These are phyloP conservation scores for Heteropelma amictum DNA, from an alignment of 2,888 invertebrate species.

Conservation along the genomic window DNA sequence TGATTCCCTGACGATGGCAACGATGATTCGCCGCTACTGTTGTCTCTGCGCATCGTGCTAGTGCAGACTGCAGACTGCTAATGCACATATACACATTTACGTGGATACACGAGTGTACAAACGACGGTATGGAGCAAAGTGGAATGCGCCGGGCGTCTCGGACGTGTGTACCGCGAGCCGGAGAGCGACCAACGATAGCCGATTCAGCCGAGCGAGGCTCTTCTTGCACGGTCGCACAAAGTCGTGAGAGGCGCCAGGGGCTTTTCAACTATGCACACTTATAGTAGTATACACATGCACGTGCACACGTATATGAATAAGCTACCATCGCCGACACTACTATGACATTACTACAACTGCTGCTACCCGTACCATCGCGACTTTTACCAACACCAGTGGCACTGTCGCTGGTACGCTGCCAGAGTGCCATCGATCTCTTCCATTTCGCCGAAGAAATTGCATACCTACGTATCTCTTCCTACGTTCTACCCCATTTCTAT, in stretches of 20 bases:
- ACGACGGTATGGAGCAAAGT: conserved; percentile 10
- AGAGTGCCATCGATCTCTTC: conserved; percentile 66
- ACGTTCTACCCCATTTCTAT: conserved; percentile 28
- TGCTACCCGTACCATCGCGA: background rate
- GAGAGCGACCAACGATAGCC: conserved; percentile 17
- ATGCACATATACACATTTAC: no score
- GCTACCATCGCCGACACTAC: background rate
- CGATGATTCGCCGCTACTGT: conserved; percentile 28
- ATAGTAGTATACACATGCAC: background rate
- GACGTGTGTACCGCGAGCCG: conserved; percentile 2
- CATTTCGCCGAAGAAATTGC: conserved; percentile 60
- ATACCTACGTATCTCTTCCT: conserved; percentile 45
- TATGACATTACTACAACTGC: background rate
- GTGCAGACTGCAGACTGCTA: conserved; percentile 18
- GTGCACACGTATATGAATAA: background rate
- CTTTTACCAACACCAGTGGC: background rate
- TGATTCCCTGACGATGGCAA: conserved; percentile 52
- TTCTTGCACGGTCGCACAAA: conserved; percentile 60
- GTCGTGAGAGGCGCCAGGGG: conserved; percentile 35
- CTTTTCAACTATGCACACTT: conserved; percentile 28
- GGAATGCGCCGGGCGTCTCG: conserved; percentile 26
- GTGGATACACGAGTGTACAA: no score
- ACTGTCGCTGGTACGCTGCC: conserved; percentile 60
- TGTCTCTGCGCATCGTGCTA: conserved; percentile 6
- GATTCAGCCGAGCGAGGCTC: conserved; percentile 12